A percentile compares a stretch with the other conserved stretches of the same genome.
Conservation (phyloP, 2,797 vertebrate genomes). For the Melanotaenia boesemani region DNA sequence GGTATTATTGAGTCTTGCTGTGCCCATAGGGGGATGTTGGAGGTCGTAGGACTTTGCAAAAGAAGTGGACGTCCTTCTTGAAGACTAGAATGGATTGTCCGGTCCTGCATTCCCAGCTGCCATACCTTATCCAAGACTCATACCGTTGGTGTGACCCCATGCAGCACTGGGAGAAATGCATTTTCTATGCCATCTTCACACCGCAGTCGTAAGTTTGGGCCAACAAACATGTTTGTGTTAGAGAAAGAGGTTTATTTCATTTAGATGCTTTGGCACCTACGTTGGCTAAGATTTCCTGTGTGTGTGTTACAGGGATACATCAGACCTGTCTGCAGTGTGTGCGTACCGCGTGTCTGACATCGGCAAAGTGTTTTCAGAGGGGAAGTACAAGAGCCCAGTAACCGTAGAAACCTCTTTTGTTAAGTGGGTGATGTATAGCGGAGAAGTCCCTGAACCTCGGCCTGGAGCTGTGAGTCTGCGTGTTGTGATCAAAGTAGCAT, state of each 20-base stretch:
- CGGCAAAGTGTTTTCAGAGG: constrained; percentile 80
- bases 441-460: constrained; percentile 82
- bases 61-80: constrained; percentile 86
- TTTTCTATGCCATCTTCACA: constrained; percentile 85
- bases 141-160: constrained; percentile 79
- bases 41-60: constrained; percentile 82
- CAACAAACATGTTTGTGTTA: constrained; percentile 18
- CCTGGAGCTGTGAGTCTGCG: constrained; percentile 85
- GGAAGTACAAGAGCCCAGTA: constrained; percentile 81
- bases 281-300: constrained; percentile 26
- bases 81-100: constrained; percentile 85
- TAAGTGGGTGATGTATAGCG: constrained; percentile 83
- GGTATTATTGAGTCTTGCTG: neutral
- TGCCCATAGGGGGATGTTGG: constrained; percentile 80
- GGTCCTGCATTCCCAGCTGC: constrained; percentile 75
- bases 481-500: constrained; percentile 34
- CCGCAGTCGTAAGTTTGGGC: constrained; percentile 80
- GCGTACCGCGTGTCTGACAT: constrained; percentile 75
- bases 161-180: constrained; percentile 74
- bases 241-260: neutral
- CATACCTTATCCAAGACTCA: constrained; percentile 83
- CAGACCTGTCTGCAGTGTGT: constrained; percentile 81
- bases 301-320: constrained; percentile 74
- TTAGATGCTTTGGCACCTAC: constrained; percentile 12
- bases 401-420: constrained; percentile 74